Percentiles rank a stretch among this genome's conserved stretches.
phyloP scores from a whole-genome alignment of 2,113 vertebrate genomes.

The Sclerurus mexicanus region DNA sequence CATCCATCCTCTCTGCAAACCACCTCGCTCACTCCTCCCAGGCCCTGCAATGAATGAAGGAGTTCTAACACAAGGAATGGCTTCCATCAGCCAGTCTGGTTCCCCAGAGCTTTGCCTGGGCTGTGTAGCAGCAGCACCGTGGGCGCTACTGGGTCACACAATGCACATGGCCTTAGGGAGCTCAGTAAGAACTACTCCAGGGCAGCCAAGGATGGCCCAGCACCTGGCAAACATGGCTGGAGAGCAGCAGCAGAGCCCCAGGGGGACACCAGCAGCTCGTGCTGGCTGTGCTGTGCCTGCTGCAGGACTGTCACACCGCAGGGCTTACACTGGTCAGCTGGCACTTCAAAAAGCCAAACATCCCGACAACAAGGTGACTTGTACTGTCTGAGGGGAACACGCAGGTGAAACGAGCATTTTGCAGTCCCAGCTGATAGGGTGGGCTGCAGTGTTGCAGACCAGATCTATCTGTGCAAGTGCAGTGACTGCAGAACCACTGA shows the following conservation, averaged over 20 bases:
- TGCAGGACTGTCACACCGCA: no score
- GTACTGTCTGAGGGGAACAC: neutral
- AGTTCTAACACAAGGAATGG: neutral
- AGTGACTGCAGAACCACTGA: neutral
- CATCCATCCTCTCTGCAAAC: neutral
- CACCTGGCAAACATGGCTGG: neutral
- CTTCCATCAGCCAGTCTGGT: neutral
- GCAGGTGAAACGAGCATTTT: neutral
- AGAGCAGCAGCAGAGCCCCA: neutral
- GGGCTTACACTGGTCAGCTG: neutral
- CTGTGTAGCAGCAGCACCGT: neutral
- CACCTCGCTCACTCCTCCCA: neutral
- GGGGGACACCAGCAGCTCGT: no score
- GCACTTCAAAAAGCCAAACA: neutral
- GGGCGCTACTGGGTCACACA: accelerated
- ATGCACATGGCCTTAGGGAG: neutral
- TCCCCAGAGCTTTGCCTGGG: neutral
- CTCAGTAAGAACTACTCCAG: neutral
- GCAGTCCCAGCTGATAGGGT: neutral
- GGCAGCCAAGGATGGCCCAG: neutral
- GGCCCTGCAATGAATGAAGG: neutral
- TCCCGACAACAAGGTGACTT: neutral
- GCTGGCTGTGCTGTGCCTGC: accelerated
- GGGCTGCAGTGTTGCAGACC: neutral
- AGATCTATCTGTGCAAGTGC: neutral